Evolutionary conservation across 2,113 vertebrate genomes (phyloP), one percentile per base, ranked within the genome.

Genomic region (Danionella cerebrum): DNA sequence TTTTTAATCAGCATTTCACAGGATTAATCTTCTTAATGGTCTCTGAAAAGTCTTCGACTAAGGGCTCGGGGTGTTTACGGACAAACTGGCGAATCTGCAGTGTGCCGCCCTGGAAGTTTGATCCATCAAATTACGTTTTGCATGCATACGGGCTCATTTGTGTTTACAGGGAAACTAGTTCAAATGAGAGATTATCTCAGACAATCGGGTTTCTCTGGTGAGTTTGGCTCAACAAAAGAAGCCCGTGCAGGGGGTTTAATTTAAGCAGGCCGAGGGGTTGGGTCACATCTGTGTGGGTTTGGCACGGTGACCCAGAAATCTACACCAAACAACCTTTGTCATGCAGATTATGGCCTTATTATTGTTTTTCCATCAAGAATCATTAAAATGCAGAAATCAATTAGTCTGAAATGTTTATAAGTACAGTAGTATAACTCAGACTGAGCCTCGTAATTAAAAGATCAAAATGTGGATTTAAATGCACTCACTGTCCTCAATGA

Each of bases 21-120:
- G 85, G 87, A 89, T 90, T 90, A 89, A 88, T 90, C 86, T 88
- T 76, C 73, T 77, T 87, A 90, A 89, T 89, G 88, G 84, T 83
- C 76, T 80, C 48, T 45, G 70, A 84, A 79, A 83, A 85, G 84
- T 85, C 84, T 86, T 89, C 82, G 74, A 84, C 59, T 83, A 19
- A 80, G 80, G 69, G 50, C 74, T 8, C 31, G 74, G 73, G 78
- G 78, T 79, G 62, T 78, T 79, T 70, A 77, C 65, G 70, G 69
- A 76, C 58, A 60, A 66, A 55, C 64, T 67, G 35, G 51, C 8
- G 14, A 55, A 62, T 62, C 14, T 12, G 21, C 5, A 25, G 35
- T 59, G 62, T 68, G 41, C 58, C 16, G 39, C 65, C 59, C 64
- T 2, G 44, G 38, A 36, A 63, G 33, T 69, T 53, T 19, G 14